Conservation (phyloP, 2,797 vertebrate species). For the Poeciliopsis gracilis region DNA sequence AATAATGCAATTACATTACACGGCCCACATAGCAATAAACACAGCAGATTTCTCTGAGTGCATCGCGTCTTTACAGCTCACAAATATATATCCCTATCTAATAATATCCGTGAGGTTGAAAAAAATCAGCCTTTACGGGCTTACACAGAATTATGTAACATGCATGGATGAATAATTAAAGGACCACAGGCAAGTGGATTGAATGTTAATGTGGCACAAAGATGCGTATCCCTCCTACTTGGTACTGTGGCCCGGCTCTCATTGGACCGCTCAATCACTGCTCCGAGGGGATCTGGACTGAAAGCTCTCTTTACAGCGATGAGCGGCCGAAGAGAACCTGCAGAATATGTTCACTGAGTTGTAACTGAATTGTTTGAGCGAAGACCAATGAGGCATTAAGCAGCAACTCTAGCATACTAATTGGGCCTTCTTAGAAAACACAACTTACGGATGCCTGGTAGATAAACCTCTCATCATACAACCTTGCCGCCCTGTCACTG, state of each 20-base stretch:
- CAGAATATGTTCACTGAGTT: conserved; percentile 62
- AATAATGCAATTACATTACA: conserved; percentile 55
- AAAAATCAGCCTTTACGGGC: conserved; percentile 52
- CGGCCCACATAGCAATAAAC: conserved; percentile 57
- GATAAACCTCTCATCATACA: conserved; percentile 42
- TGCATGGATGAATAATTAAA: conserved; percentile 79
- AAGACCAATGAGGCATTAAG: conserved; percentile 63
- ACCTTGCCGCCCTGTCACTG: conserved; percentile 12
- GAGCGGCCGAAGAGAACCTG: conserved; percentile 52
- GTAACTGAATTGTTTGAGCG: conserved; percentile 54
- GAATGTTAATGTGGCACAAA: conserved; percentile 71
- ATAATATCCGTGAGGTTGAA: conserved; percentile 55
- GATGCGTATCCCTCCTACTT: conserved; percentile 47
- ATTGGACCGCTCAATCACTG: conserved; percentile 42
- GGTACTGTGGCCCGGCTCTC: conserved; percentile 31
- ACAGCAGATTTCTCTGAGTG: conserved; percentile 35
- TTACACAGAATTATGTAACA: conserved; percentile 71
- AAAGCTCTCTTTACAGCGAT: conserved; percentile 67
- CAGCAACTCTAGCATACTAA: conserved; percentile 58
- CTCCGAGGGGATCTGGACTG: conserved; percentile 59
- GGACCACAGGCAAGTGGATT: conserved; percentile 71
- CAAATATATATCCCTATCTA: conserved; percentile 59
- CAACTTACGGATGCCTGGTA: conserved; percentile 43
- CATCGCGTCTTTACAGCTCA: conserved; percentile 39
- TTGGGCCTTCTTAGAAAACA: conserved; percentile 54